A percentile compares a stretch with the other conserved stretches of the same genome.
These are phyloP conservation scores for Tetramorium parvispinum DNA, from an alignment of 1,140 invertebrate genomes.

Conservation along the genomic window DNA sequence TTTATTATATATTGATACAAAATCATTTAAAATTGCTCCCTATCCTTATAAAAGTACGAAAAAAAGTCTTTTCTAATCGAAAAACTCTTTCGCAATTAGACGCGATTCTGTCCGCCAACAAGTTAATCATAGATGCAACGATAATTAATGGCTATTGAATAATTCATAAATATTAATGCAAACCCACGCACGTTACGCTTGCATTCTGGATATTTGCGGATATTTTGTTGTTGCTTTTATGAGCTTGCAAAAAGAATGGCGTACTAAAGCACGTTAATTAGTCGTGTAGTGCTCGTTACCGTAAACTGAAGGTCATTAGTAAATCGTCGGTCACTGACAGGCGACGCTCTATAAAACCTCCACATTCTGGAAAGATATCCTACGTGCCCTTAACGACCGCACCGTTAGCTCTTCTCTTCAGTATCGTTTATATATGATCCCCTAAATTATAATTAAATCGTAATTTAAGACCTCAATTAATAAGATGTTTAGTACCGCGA, in stretches of 20 bases:
- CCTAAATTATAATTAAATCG: slow-evolving; percentile 12
- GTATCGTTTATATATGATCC: not conserved
- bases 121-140: not conserved
- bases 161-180: slow-evolving; percentile 61
- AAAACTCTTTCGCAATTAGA: not conserved
- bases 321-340: slow-evolving; percentile 20
- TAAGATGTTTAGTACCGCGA: not conserved
- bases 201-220: slow-evolving; percentile 33
- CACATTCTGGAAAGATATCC: slow-evolving; percentile 27
- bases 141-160: slow-evolving; percentile 33
- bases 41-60: not conserved
- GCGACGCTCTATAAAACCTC: slow-evolving; percentile 31
- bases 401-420: not conserved
- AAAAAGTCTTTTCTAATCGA: not conserved
- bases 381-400: slow-evolving; percentile 62
- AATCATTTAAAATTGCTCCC: not conserved
- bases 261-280: slow-evolving; percentile 65
- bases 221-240: slow-evolving; percentile 27
- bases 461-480: slow-evolving; percentile 8
- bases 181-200: not conserved
- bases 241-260: slow-evolving; percentile 36
- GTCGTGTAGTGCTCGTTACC: slow-evolving; percentile 54
- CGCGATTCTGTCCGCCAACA: not conserved
- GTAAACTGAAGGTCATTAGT: slow-evolving; percentile 49
- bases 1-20: not conserved